Evolutionary conservation across 2,888 invertebrate genomes (phyloP), one percentile per base, ranked within the genome.

Genomic region (Philereme vetulata): DNA sequence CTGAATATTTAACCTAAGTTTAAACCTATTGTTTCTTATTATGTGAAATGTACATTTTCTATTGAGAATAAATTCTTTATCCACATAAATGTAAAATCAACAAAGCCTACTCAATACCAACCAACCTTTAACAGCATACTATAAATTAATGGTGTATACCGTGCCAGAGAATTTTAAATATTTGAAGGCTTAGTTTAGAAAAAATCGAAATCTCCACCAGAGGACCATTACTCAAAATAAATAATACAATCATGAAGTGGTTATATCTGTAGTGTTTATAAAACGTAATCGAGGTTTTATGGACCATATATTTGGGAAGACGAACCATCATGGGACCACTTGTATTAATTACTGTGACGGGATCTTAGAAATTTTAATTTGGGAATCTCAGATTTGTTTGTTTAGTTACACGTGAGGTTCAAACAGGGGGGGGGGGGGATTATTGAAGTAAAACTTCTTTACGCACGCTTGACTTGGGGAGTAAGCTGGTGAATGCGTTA

Each of bases 201-300:
- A 89, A 90, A 89, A 86, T 81, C 84, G 82, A 87, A 90, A 80
- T 84, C 85, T 85, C 84, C 80, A 82, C 80, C 79, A 81, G 80
- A 85, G 78, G 78, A 80, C 90, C 89, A 91, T 92, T 90, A 91
- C 89, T 78, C 88, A 90, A 90, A 91, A 92, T 92, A 90, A 91
- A 92, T 91, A 90, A 90, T 87, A 84, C 87, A 90, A 90, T 91
- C 90, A 88, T 90, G 90, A 90, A 90, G 88, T 88, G 87, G 88
- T 90, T 88, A 89, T 89, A 88, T 88, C 89, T 85, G 90, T 85
- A 90, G 89, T 92, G 90, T 91, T 92, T 92, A 90, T 90, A 90
- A 89, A 90, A 89, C 80, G 84, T 89, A 87, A 90, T 89, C 84
- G 88, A 83, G 73, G 82, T 84, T 91, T 90, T 90, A 90, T 89